Base-by-base conservation (phyloP, 2,888 invertebrate species). In the Drosophila mettleri region DNA sequence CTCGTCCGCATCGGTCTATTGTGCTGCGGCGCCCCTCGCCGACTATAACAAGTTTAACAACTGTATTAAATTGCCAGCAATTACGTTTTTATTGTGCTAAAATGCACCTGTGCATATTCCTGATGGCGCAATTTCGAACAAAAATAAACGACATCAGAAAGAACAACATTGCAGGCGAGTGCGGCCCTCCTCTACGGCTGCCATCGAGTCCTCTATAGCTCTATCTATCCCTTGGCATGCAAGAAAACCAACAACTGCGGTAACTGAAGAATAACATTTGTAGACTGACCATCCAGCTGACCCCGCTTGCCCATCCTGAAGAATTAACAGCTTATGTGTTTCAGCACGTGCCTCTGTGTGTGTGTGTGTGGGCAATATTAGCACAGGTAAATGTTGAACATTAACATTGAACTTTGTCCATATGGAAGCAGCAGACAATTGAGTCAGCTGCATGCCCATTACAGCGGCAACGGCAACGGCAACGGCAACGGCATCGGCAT, bases 91-190 rank as follows among this genome's bases (percentile, higher is more conserved):
- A 88, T 86, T 86, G 89, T 86, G 87, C 85, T 88, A 87, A 85
- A 86, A 86, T 87, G 89, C 85, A 86, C 87, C 85, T 86, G 85
- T 88, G 85, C 87, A 86, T 88, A 86, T 84, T 86, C 89, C 89
- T 88, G 87, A 86, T 88, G 89, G 85, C 85, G 89, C 89, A 86
- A 86, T 86, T 86, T 86, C 89, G 85, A 87, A 86, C 87, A 81
- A 88, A 87, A 86, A 86, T 79, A 86, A 88, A 88, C 82, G 87
- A 87, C 79, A 86, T 86, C 82, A 81, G 85, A 79, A 86, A 88
- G 86, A 88, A 84, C 79, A 86, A 86, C 87, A 88, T 77, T 78
- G 43, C 73, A 69, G 68, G 68, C 60, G 55, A 64, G 27, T 18
- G 22, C 9, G 5, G 12, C 12, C 14, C 9, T 7, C 7, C 4